phyloP scores from a whole-genome alignment of 2,113 vertebrate species.

The Gymnogyps californianus region DNA sequence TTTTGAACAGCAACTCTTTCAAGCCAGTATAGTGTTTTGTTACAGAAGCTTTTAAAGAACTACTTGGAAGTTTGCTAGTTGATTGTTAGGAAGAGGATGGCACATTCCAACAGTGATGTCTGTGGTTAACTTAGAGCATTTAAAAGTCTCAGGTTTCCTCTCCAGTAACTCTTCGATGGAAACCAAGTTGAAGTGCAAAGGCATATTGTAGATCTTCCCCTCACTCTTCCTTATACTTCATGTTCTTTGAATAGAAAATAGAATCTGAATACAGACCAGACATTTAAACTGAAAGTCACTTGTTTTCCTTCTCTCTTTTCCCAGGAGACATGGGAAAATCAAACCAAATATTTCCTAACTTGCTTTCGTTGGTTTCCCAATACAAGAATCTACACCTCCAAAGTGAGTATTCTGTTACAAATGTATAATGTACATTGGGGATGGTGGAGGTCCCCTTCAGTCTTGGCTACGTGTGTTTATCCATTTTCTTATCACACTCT shows the following conservation, averaged over 20 bases:
- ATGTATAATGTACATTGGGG: accelerated
- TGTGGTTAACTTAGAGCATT: background rate
- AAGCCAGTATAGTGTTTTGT: background rate
- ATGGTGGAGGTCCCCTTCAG: background rate
- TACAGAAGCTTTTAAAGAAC: background rate
- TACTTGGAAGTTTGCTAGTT: background rate
- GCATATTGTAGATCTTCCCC: background rate
- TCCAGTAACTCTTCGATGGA: background rate
- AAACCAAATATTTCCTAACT: background rate
- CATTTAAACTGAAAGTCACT: background rate
- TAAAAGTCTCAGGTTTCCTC: background rate
- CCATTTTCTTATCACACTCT: background rate
- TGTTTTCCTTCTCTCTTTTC: background rate
- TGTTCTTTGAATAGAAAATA: background rate
- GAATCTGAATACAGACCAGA: background rate
- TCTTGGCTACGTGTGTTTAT: background rate
- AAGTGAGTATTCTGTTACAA: background rate
- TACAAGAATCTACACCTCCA: background rate
- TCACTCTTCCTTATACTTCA: background rate
- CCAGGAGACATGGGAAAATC: background rate
- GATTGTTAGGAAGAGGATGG: background rate
- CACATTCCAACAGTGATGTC: background rate
- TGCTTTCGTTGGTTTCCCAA: background rate
- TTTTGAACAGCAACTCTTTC: background rate
- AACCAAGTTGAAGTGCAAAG: background rate